phyloP scores from a whole-genome alignment of 2,797 vertebrate species.

The Etheostoma nigrum region DNA sequence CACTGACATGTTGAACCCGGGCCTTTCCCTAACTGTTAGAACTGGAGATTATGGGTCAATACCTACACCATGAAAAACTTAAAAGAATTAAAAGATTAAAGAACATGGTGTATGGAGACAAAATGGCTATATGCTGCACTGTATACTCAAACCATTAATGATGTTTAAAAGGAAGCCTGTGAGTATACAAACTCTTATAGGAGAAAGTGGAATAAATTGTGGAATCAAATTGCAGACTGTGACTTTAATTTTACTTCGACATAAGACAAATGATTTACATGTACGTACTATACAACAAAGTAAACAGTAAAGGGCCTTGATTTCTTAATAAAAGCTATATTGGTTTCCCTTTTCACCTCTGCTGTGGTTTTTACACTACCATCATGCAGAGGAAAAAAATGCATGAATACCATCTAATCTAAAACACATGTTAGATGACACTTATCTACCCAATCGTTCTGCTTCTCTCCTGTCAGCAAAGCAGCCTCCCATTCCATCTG shows the following conservation, averaged over 20 bases:
- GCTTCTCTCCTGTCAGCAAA: slow-evolving; percentile 47
- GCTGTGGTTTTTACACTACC: background rate
- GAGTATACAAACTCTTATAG: background rate
- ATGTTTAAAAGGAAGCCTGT: background rate
- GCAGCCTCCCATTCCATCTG: slow-evolving; percentile 76
- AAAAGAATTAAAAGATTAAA: too few relatives aligned
- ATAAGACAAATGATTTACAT: too few relatives aligned
- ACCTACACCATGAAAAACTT: background rate
- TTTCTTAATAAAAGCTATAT: background rate
- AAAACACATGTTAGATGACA: background rate
- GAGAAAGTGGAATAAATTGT: background rate
- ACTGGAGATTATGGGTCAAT: background rate
- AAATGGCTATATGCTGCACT: background rate
- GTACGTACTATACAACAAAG: too few relatives aligned
- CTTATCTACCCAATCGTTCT: slow-evolving; percentile 1
- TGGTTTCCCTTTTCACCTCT: background rate
- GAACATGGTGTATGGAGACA: background rate
- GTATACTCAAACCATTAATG: background rate
- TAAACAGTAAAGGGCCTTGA: too few relatives aligned
- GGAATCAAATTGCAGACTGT: too few relatives aligned
- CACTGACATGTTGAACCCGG: background rate
- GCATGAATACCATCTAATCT: background rate
- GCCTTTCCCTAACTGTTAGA: background rate
- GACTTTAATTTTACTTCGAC: too few relatives aligned
- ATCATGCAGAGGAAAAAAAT: background rate